phyloP scores from a whole-genome alignment of 2,888 invertebrate genomes.

The Apamea sordens region DNA sequence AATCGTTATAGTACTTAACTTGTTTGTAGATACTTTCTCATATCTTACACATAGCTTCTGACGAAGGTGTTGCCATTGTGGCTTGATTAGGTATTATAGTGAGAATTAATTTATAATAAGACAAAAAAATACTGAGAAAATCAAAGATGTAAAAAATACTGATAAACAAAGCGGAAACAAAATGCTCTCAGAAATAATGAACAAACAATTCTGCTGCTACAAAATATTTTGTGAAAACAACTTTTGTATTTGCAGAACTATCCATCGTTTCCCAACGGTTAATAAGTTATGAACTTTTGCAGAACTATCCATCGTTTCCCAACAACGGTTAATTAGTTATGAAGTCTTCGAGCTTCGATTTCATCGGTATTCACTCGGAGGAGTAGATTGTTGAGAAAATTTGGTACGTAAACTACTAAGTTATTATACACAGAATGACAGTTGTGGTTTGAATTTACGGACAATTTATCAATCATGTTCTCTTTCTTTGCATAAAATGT shows the following conservation, averaged over 20 bases:
- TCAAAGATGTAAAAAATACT: not conserved
- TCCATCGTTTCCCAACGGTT: not conserved
- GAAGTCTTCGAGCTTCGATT: not conserved
- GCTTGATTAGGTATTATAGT: not conserved
- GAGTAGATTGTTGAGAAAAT: not conserved
- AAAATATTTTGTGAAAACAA: not conserved
- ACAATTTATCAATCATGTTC: not conserved
- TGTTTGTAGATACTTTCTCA: slow-evolving; percentile 12
- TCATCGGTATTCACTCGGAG: too few species aligned
- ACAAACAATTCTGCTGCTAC: not conserved
- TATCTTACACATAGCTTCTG: slow-evolving; percentile 8
- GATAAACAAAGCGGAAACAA: not conserved
- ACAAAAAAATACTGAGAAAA: not conserved
- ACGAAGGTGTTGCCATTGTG: not conserved
- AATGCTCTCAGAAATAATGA: not conserved
- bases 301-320: not conserved
- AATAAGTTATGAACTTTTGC: not conserved
- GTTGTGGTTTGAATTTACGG: not conserved
- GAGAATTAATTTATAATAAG: not conserved
- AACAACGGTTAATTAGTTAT: not conserved
- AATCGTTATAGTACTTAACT: slow-evolving; percentile 8
- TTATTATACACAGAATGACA: not conserved
- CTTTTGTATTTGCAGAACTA: not conserved
- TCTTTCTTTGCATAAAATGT: not conserved
- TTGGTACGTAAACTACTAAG: not conserved